Evolutionary conservation across 2,797 vertebrate genomes (phyloP), one percentile per base, ranked within the genome.

Genomic region (Alosa sapidissima): DNA sequence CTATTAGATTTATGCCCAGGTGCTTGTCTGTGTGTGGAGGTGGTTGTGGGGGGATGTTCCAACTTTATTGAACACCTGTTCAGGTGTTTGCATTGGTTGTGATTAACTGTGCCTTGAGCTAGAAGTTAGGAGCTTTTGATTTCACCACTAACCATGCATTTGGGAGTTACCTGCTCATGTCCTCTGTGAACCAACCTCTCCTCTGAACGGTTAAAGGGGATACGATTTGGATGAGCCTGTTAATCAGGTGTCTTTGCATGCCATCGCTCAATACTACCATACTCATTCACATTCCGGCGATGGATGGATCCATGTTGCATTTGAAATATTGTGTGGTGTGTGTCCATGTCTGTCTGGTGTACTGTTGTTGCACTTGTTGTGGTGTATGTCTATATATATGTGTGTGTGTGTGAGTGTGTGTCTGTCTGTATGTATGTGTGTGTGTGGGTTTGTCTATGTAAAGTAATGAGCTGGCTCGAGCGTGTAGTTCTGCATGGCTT

Each of bases 241-340:
- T 11, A 78, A 45, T 47, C 16, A 8, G 72, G 16, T 78, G 36
- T 14, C 28, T 45, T 19, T 78, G 72, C 72, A 78, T 78, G 72
- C 72, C 72, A 78, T 78, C 41, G 72, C 36, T 47, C 72, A 78
- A 41, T 78, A 78, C 72, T 90, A 78, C 81, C 81, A 86, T 87
- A 86, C 81, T 91, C 93, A 93, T 93, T 86, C 60, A 91, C 91
- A 92, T 92, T 84, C 86, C 91, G 82, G 85, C 82, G 81, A 82
- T 88, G 88, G 90, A 85, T 60, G 87, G 84, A 87, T 68, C 85
- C 89, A 85, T 87, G 84, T 51, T 87, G 85, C 87, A 89, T 88
- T 78, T 82, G 81, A 83, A 78, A 82, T 90, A 85, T 87, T 88
- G 86, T 91, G 88, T 91, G 87, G 90, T 33, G 36, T 45, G 19